A percentile compares a stretch with the other conserved stretches of the same genome.
Conservation (phyloP, 2,113 vertebrate species). For the Apteryx owenii region DNA sequence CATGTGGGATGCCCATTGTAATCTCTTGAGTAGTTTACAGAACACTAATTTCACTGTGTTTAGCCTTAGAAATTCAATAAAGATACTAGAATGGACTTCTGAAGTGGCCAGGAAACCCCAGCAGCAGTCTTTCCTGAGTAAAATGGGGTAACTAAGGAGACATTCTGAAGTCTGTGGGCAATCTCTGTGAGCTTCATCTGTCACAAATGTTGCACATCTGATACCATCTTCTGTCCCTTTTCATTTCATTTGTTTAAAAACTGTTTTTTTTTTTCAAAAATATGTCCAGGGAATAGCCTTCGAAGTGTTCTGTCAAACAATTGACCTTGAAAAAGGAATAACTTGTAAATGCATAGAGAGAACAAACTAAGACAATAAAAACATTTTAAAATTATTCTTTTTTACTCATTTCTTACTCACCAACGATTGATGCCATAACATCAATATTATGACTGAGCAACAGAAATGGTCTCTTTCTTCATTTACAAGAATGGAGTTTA, state of each 20-base stretch:
- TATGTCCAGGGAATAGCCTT: constrained; percentile 53
- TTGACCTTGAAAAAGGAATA: constrained; percentile 53
- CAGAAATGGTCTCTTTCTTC: not conserved
- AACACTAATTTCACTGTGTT: not conserved
- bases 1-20: not conserved
- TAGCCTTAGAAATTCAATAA: constrained; percentile 23
- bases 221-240: constrained; percentile 63
- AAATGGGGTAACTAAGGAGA: constrained; percentile 2
- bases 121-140: constrained; percentile 12
- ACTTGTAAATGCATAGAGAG: constrained; percentile 1
- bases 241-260: constrained; percentile 65
- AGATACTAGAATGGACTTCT: constrained; percentile 13
- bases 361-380: constrained; percentile 7
- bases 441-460: not conserved
- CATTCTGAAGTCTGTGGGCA: constrained; percentile 51
- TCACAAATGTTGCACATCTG: constrained; percentile 57
- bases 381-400: not conserved
- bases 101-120: constrained; percentile 16
- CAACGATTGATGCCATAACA: not conserved
- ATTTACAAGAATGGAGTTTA: not conserved
- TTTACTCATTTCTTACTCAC: not conserved
- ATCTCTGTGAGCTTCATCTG: constrained; percentile 56
- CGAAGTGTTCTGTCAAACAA: constrained; percentile 7
- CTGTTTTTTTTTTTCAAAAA: not conserved
- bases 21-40: not conserved